Conservation (phyloP, 2,888 invertebrate species). For the Ecliptopera silaceata region DNA sequence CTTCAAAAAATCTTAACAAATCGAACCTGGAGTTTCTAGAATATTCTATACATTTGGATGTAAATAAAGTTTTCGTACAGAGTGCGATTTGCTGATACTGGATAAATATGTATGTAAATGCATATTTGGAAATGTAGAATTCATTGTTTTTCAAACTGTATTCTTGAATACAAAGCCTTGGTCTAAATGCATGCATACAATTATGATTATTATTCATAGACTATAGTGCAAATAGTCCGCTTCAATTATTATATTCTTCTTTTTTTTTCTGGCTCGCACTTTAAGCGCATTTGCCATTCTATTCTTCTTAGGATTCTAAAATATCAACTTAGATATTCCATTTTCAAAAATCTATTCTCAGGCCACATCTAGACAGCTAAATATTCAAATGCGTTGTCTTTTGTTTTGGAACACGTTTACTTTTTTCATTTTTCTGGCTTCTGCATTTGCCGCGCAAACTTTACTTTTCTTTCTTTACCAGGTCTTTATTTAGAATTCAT, state of each 20-base stretch:
- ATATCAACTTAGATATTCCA: not conserved
- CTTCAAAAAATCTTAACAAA: conserved; percentile 33
- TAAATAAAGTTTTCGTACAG: conserved; percentile 10
- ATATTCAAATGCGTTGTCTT: not conserved
- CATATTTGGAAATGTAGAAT: not conserved
- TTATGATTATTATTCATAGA: too few species aligned
- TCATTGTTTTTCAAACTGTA: not conserved
- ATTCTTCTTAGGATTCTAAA: too few species aligned
- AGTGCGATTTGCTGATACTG: conserved; percentile 2
- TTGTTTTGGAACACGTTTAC: too few species aligned
- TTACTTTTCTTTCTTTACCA: not conserved
- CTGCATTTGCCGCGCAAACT: not conserved
- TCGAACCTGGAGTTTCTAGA: conserved; percentile 14
- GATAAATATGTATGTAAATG: conserved; percentile 6
- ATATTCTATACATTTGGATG: conserved; percentile 22
- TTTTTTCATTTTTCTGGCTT: too few species aligned
- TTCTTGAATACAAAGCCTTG: not conserved
- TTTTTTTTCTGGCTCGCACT: too few species aligned
- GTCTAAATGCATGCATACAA: too few species aligned
- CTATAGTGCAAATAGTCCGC: too few species aligned
- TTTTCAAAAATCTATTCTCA: not conserved
- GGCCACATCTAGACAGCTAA: not conserved
- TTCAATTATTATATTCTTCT: too few species aligned
- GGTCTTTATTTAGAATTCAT: not conserved
- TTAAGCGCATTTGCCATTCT: too few species aligned